Percentiles rank a stretch among this genome's conserved stretches.
Evolutionary conservation across 2,113 vertebrate species (phyloP).

Genomic region (Urocolius indicus): DNA sequence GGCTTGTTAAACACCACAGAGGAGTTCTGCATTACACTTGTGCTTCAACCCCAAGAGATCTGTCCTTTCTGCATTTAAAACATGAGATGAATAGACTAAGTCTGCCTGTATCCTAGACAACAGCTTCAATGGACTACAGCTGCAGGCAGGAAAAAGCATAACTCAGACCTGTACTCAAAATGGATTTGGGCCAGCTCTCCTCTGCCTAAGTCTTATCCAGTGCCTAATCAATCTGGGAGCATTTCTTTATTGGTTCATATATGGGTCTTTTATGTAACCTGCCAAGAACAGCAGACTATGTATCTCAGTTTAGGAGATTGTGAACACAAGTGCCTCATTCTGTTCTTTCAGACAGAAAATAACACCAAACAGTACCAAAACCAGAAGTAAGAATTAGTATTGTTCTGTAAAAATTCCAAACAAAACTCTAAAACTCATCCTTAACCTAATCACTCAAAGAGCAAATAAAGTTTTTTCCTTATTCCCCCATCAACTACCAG

Average conservation of each 20-base stretch:
- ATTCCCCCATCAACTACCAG: not conserved
- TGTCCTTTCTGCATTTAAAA: not conserved
- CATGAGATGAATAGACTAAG: not conserved
- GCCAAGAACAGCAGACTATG: not conserved
- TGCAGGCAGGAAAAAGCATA: not conserved
- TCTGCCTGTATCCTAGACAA: conserved; percentile 48
- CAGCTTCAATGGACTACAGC: not conserved
- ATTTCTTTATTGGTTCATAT: conserved; percentile 11
- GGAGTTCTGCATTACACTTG: not conserved
- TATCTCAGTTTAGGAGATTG: conserved; percentile 3
- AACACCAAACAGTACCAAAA: not conserved
- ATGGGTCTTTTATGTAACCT: not conserved
- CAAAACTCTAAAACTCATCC: not conserved
- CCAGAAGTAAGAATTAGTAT: not conserved
- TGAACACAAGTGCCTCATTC: not conserved
- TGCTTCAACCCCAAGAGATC: not conserved
- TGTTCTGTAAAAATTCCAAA: not conserved
- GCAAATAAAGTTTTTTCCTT: not conserved
- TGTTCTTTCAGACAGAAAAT: not conserved
- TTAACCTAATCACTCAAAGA: not conserved
- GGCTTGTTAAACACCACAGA: not conserved
- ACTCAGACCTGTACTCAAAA: not conserved
- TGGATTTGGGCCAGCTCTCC: not conserved
- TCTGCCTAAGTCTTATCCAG: not conserved
- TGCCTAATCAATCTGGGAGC: not conserved